Conservation (phyloP, 2,888 invertebrate genomes). For the Mystacides longicornis region DNA sequence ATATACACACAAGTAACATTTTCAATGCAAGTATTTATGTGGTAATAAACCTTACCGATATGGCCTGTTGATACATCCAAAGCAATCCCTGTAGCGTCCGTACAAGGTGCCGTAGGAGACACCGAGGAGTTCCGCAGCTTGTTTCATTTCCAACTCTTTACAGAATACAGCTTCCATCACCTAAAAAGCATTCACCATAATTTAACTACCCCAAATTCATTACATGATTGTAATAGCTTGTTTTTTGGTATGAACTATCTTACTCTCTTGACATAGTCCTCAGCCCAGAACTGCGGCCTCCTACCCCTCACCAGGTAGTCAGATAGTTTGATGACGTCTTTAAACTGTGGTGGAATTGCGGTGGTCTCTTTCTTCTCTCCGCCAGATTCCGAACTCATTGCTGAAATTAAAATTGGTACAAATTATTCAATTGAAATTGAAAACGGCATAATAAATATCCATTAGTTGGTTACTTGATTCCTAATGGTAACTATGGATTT, state of each 20-base stretch:
- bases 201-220: not conserved
- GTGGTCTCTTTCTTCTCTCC: constrained; percentile 14
- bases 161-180: constrained; percentile 85
- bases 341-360: constrained; percentile 38
- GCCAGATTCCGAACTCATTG: not conserved
- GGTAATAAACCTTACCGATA: constrained; percentile 58
- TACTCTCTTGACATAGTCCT: constrained; percentile 73
- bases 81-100: constrained; percentile 82
- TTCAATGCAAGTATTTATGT: not conserved
- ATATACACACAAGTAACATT: not conserved
- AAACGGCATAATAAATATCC: no score
- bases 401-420: no score
- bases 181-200: constrained; percentile 31
- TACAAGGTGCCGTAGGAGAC: constrained; percentile 88
- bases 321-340: constrained; percentile 77
- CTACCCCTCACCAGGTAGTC: constrained; percentile 80
- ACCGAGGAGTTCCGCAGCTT: constrained; percentile 80
- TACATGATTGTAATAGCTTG: not conserved
- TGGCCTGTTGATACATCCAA: constrained; percentile 80
- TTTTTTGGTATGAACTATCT: not conserved
- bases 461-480: no score
- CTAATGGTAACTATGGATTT: no score
- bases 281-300: constrained; percentile 89
- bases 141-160: constrained; percentile 90
- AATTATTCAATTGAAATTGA: no score